Evolutionary conservation across 2,113 vertebrate species (phyloP), one percentile per base, ranked within the genome.

Genomic region (Grammomys dolichurus): DNA sequence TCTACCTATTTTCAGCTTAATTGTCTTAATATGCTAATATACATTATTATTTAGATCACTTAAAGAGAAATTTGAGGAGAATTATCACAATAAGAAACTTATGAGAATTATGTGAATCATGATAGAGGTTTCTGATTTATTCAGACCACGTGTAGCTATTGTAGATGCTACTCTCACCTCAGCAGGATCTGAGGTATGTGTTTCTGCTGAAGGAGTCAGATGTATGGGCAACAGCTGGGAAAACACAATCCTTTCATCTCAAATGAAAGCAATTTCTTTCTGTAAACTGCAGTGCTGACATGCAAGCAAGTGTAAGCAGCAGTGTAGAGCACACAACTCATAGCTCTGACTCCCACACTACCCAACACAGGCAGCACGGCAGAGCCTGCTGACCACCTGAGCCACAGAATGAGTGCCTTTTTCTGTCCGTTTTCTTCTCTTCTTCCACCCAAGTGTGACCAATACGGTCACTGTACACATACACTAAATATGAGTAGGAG

Each of bases 231-330:
- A 78, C 65, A 91, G 69, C 46, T 89, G 75, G 72, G 33, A 96
- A 97, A 94, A 90, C 2, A 19, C 90, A 95, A 73, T 26, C 36
- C n/a, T 90, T 97, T 95, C 82, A 95, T 91, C 70, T 84, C 26
- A 76, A 95, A 90, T 72, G 46, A 80, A 90, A 96, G 65, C 69
- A 90, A 91, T 67, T 95, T 93, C 36, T 75, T 96, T 93, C 87
- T 84, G 82, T 31, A 65, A 89, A 94, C 17, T 81, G 28, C 1
- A 48, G 46, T 81, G 91, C 85, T 73, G 60, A 85, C 40, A 87
- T 3, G 36, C 56, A 87, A 95, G 67, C 43, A 63, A 90, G 31
- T 88, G 36, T 87, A 60, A 72, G 33, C 58, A 54, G 1, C 22
- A 58, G 33, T 46, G 22, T 24, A 87, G 3, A 81, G 84, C n/a